A percentile compares a stretch with the other conserved stretches of the same genome.
Evolutionary conservation across 2,888 invertebrate species (phyloP).

Genomic region (Morpho achilles): DNA sequence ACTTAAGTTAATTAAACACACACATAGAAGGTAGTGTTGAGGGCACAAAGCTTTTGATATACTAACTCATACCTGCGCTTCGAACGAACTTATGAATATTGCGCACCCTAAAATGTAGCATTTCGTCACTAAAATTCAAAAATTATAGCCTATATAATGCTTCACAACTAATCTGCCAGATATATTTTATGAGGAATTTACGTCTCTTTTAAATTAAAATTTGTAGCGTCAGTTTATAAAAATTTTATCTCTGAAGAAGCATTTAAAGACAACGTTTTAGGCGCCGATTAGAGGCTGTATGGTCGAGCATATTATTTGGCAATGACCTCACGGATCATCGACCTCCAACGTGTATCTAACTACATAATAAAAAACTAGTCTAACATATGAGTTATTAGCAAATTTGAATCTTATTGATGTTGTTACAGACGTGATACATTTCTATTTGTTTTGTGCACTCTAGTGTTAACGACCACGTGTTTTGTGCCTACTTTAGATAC

Average conservation of each 20-base stretch:
- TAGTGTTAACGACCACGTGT: constrained; percentile 3
- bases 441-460: constrained; percentile 12
- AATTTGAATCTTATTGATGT: constrained; percentile 29
- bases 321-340: constrained; percentile 70
- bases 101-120: constrained; percentile 59
- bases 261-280: constrained; percentile 55
- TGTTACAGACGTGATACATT: constrained; percentile 14
- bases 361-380: constrained; percentile 6
- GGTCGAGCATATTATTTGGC: constrained; percentile 65
- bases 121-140: constrained; percentile 32
- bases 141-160: constrained; percentile 29
- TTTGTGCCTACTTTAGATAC: not conserved
- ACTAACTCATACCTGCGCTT: constrained; percentile 65
- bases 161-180: constrained; percentile 14
- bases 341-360: constrained; percentile 37
- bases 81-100: constrained; percentile 54
- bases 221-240: constrained; percentile 12
- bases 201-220: constrained; percentile 18
- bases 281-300: constrained; percentile 51
- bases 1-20: constrained; percentile 1
- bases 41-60: constrained; percentile 61
- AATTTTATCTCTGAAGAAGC: constrained; percentile 20
- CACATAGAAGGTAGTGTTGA: constrained; percentile 32
- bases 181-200: constrained; percentile 22
- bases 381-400: constrained; percentile 21